Conservation (phyloP, 2,888 invertebrate species). For the Caenorhabditis angaria region DNA sequence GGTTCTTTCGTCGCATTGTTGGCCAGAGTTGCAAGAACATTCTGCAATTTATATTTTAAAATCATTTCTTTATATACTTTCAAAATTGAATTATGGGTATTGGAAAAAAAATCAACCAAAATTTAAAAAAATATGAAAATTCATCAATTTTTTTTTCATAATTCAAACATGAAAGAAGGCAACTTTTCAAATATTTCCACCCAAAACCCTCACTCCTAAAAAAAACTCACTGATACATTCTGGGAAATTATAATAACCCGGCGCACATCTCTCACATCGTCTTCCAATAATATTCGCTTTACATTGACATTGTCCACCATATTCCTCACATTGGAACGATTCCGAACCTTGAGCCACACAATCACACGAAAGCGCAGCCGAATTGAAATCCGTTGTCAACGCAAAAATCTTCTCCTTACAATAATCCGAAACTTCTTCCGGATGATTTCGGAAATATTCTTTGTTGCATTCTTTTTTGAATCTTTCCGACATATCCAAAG, state of each 20-base stretch:
- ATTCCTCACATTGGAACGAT: slow-evolving; percentile 87
- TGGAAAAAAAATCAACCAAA: background rate
- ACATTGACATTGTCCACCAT: slow-evolving; percentile 96
- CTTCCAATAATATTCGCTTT: slow-evolving; percentile 91
- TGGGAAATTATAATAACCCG: slow-evolving; percentile 94
- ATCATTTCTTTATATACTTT: too few relatives aligned
- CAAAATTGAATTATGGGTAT: too few relatives aligned
- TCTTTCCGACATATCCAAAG: slow-evolving; percentile 77
- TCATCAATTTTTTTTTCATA: background rate
- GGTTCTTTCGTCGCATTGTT: slow-evolving; percentile 87
- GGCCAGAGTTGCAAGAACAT: slow-evolving; percentile 80
- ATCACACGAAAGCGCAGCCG: slow-evolving; percentile 87
- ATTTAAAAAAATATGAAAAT: background rate
- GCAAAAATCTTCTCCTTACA: slow-evolving; percentile 91
- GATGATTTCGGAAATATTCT: slow-evolving; percentile 82
- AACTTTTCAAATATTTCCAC: too few relatives aligned
- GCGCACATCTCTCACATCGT: slow-evolving; percentile 82
- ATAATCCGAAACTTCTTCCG: slow-evolving; percentile 75
- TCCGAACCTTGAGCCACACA: slow-evolving; percentile 84
- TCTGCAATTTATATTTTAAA: slow-evolving; percentile 64
- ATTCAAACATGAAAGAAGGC: too few relatives aligned
- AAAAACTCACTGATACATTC: slow-evolving; percentile 78
- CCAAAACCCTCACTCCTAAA: too few relatives aligned
- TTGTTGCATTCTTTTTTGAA: slow-evolving; percentile 88
- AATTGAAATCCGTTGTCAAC: slow-evolving; percentile 91